Evolutionary conservation across 2,797 vertebrate genomes (phyloP).

Genomic region (Cuculus canorus): DNA sequence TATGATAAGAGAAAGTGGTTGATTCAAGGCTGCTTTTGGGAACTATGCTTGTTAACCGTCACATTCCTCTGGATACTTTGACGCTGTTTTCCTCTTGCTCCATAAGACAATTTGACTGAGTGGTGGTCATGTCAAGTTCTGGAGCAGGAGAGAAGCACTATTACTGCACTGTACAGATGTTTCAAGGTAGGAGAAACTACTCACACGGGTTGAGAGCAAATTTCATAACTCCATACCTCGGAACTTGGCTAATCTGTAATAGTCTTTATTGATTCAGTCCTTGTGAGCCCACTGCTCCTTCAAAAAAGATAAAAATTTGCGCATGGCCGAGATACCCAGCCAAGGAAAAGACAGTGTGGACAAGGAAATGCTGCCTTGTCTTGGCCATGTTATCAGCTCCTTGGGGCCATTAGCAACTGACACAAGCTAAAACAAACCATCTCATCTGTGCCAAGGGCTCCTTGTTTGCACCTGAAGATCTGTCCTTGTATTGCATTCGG

Average conservation of each 20-base stretch:
- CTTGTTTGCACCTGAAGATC: background rate
- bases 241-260: background rate
- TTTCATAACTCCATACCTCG: background rate
- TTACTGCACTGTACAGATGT: background rate
- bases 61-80: background rate
- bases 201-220: background rate
- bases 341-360: background rate
- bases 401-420: background rate
- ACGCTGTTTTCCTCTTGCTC: background rate
- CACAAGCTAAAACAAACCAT: background rate
- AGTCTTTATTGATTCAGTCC: background rate
- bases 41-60: background rate
- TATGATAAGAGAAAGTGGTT: background rate
- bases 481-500: background rate
- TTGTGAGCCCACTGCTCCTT: background rate
- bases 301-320: background rate
- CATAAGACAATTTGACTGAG: background rate
- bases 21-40: background rate
- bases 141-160: background rate
- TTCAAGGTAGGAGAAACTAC: background rate
- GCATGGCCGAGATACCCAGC: rapidly evolving
- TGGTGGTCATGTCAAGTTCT: background rate
- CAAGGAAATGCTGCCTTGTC: background rate
- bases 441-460: background rate
- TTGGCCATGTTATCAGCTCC: background rate